Evolutionary conservation across 2,797 vertebrate genomes (phyloP).

Genomic region (Enteromius viviparus): DNA sequence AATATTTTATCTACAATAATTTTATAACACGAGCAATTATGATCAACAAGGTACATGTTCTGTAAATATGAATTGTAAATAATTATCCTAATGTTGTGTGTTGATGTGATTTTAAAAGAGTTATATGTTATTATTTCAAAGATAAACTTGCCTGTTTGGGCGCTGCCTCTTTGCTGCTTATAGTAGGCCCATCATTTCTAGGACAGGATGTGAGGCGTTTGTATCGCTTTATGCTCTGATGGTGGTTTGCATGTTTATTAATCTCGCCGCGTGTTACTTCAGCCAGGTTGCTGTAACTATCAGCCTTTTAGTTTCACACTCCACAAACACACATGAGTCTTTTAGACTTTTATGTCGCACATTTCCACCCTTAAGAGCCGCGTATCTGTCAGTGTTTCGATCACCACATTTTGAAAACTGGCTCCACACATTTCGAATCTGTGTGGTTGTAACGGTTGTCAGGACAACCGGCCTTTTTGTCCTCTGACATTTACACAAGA

Average conservation of each 20-base stretch:
- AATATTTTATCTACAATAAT: conserved; percentile 64
- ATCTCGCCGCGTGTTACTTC: conserved; percentile 28
- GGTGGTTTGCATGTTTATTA: conserved; percentile 39
- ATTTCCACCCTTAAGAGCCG: conserved; percentile 72
- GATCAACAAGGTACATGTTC: conserved; percentile 39
- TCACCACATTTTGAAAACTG: conserved; percentile 51
- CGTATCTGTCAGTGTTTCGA: conserved; percentile 61
- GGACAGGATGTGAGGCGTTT: conserved; percentile 35
- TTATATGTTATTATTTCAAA: conserved; percentile 53
- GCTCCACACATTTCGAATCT: conserved; percentile 73
- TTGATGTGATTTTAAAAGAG: conserved; percentile 38
- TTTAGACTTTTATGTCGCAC: conserved; percentile 74
- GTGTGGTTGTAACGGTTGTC: conserved; percentile 50
- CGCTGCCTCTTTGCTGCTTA: conserved; percentile 70
- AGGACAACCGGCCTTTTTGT: conserved; percentile 53
- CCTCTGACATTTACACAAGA: conserved; percentile 41
- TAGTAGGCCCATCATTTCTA: conserved; percentile 72
- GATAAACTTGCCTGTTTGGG: conserved; percentile 57
- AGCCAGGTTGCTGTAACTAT: conserved; percentile 60
- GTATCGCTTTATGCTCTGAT: conserved; percentile 47
- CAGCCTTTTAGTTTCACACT: conserved; percentile 71
- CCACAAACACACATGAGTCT: conserved; percentile 45
- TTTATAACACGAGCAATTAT: conserved; percentile 75
- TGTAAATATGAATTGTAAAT: conserved; percentile 80
- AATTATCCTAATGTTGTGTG: conserved; percentile 65